Evolutionary conservation across 2,888 invertebrate genomes (phyloP), one percentile per base, ranked within the genome.

Genomic region (Spialia ferax): DNA sequence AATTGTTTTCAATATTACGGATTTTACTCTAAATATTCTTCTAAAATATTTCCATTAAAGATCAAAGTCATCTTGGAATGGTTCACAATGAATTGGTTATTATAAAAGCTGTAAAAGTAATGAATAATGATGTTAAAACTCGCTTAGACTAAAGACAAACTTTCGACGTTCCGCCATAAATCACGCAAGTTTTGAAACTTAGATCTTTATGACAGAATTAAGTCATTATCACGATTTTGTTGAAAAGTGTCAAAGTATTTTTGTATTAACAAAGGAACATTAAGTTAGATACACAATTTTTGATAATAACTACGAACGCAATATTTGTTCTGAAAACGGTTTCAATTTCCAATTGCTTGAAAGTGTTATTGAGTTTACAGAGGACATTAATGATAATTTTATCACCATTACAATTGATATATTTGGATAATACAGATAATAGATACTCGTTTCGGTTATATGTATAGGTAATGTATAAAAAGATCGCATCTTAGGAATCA

Each of bases 161-260:
- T 59, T 54, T 57, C 38, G 26, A 23, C 57, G 13, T 50, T n/a
- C 50, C 38, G 26, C 23, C 65, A 65, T 65, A 59, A 65, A 65
- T 65, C 50, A 65, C 50, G 10, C 23, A 59, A 65, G 65, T 65
- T 65, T 65, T n/a, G 11, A 57, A 52, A 59, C 52, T 65, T 65
- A 52, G 65, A 52, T 57, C 59, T 59, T 65, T 65, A 59, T 52
- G 65, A 52, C 35, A n/a, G 38, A 64, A 48, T 23, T 32, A 32
- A 23, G 56, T 57, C 48, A 64, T 64, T 64, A 64, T 57, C 64
- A 57, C 35, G 32, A 57, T 57, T 57, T 48, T 57, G 48, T 32
- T 35, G n/a, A 29, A 26, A 18, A 35, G 29, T 22, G n/a, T 5
- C 8, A 54, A 23, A 38, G 11, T n/a, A 42, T 42, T 42, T 42